These are phyloP conservation scores for Carlito syrichta DNA, from an alignment of 2,113 vertebrate species.

Conservation along the genomic window DNA sequence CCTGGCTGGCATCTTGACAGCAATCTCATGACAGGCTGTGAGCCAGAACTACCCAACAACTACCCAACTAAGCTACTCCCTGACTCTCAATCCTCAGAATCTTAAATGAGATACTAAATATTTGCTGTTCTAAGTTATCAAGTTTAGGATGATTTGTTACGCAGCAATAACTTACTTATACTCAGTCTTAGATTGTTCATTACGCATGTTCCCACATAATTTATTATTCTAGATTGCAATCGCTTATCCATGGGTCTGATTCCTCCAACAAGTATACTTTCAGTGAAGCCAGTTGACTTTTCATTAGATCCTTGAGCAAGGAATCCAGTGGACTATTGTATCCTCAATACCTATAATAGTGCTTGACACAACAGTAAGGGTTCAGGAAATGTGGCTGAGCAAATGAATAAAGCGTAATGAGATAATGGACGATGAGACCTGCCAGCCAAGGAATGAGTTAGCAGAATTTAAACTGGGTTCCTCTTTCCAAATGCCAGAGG, in stretches of 20 bases:
- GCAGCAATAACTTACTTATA: conserved; percentile 14
- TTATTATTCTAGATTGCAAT: not conserved
- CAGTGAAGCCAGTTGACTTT: no score
- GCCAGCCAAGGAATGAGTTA: not conserved
- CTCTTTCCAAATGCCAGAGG: not conserved
- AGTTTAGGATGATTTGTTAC: not conserved
- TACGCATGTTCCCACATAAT: not conserved
- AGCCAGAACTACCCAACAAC: not conserved
- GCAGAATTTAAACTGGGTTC: not conserved
- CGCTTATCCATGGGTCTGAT: not conserved
- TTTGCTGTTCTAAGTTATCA: conserved; percentile 9
- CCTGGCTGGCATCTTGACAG: not conserved
- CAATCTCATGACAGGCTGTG: not conserved
- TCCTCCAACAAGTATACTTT: not conserved
- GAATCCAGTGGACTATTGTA: not conserved
- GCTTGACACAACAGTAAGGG: not conserved
- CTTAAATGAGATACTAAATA: not conserved
- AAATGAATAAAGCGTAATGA: not conserved
- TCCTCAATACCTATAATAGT: not conserved
- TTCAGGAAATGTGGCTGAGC: not conserved
- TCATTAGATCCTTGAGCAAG: no score
- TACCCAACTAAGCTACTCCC: not conserved
- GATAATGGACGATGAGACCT: not conserved
- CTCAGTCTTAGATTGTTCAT: not conserved
- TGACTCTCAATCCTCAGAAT: not conserved